Evolutionary conservation across 2,797 vertebrate species (phyloP), one percentile per base, ranked within the genome.

Genomic region (Characodon lateralis): DNA sequence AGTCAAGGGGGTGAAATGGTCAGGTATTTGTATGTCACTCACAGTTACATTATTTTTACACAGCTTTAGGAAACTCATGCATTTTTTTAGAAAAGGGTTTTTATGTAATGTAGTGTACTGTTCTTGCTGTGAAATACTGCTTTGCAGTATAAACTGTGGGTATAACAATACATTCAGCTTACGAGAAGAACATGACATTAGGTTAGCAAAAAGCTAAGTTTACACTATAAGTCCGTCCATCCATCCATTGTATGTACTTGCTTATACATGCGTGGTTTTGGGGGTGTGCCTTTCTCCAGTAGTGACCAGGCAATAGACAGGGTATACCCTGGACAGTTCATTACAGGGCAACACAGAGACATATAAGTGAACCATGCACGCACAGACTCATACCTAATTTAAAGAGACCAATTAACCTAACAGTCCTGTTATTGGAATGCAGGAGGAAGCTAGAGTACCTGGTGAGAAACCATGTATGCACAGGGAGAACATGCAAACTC

Each of bases 1-100:
- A 74, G 83, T 80, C 66, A 83, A 85, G 78, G 73, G 80, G 43
- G 73, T 31, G 14, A 66, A 81, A 77, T 9, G 53, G 48, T 28
- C 50, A 70, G 75, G 26, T 16, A 51, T 50, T 63, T 74, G 1
- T 39, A 50, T 77, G 53, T 68, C 39, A 31, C 3, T 69, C 41
- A 22, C 59, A 2, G 35, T 0, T 10, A n/a, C 0, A 63, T 31
- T 16, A 55, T 16, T 81, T 18, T 35, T n/a, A 2, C 63, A 39
- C 59, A 59, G 24, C 46, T 76, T 9, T 13, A 51, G 35, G 14
- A 35, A 24, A 22, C 20, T 61, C 8, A 50, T 24, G n/a, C 41
- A 56, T 68, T 22, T 55, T 68, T 68, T 5, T 18, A 63, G 28
- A 6, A 18, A 31, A 31, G 6, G 14, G 59, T 63, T n/a, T 41